Base-by-base conservation (phyloP, 2,113 vertebrate genomes). In the Tichodroma muraria region DNA sequence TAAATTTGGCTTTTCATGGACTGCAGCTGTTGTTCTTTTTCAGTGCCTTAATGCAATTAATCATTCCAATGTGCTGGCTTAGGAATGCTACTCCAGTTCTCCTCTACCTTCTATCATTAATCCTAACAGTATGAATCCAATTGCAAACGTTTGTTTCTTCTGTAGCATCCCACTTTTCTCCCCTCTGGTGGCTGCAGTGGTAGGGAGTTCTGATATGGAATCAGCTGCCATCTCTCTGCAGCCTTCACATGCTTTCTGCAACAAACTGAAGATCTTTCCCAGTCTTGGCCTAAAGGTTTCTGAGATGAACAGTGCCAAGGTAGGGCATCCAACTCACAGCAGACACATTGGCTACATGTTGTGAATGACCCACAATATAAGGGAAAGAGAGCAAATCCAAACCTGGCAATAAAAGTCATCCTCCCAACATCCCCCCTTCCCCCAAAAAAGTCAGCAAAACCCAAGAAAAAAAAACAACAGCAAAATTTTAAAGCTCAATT, bases 11-110 rank as follows among this genome's bases (percentile, higher is more conserved):
- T 95, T 97, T 97, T 94, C 90, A 88, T 80, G 83, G 95, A 96
- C 91, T 96, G 92, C 97, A 98, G 97, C 97, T 98, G 97, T 96
- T 98, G 94, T 90, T 97, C 95, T 96, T 97, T 89, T 96, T 96
- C 94, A 85, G 91, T 37, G 90, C 78, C 91, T 96, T 96, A 94
- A 96, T 80, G 85, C 87, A 90, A 97, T 98, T 97, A 97, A 97
- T 98, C 97, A 97, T 97, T 93, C 59, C 75, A 96, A 89, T 66
- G 59, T 94, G 94, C 79, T 93, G 94, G 95, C 95, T 96, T 73
- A 97, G 81, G 85, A 95, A 93, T 28, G 8, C 83, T 89, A 69
- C 92, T 87, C 78, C 81, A 78, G 81, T 96, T 96, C 96, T 95
- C 89, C 77, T 96, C 92, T 92, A 92, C 90, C 85, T 96, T 94